Percentiles rank a stretch among this genome's conserved stretches.
Evolutionary conservation across 2,888 invertebrate species (phyloP).

Genomic region (Rhaphigaster nebulosa): DNA sequence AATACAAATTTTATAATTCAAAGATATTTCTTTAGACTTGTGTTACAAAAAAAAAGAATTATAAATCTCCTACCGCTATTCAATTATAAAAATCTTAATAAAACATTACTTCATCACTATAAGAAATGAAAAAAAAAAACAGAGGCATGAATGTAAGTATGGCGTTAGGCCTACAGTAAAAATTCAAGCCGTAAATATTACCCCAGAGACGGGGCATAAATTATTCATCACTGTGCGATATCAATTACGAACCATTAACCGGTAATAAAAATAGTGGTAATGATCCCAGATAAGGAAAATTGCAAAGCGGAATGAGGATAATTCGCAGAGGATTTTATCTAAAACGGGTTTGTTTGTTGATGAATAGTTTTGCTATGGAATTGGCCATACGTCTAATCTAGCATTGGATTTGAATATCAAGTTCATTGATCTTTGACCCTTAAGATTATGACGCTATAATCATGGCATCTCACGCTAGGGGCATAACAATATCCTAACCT

Average conservation of each 20-base stretch:
- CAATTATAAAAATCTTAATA: not conserved
- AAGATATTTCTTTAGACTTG: no score
- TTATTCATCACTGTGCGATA: slow-evolving; percentile 29
- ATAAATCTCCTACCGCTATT: not conserved
- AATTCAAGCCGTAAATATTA: not conserved
- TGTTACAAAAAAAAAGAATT: no score
- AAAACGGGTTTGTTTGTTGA: slow-evolving; percentile 42
- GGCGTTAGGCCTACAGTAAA: not conserved
- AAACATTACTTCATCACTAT: not conserved
- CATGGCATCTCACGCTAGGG: slow-evolving; percentile 32
- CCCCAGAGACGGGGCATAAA: not conserved
- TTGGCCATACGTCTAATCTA: slow-evolving; percentile 44
- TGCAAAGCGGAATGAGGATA: slow-evolving; percentile 10
- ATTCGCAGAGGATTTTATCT: slow-evolving; percentile 6
- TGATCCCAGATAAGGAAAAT: not conserved
- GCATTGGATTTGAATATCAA: slow-evolving; percentile 44
- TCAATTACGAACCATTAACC: slow-evolving; percentile 25
- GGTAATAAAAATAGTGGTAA: slow-evolving; percentile 11
- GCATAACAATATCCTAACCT: not conserved
- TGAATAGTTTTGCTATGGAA: slow-evolving; percentile 40
- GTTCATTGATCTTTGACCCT: slow-evolving; percentile 47
- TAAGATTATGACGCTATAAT: slow-evolving; percentile 49
- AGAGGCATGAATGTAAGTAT: not conserved
- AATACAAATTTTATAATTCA: no score
- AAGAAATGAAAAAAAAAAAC: not conserved